These are phyloP conservation scores for Cryptocephalus primarius DNA, from an alignment of 2,888 invertebrate species.

Conservation along the genomic window DNA sequence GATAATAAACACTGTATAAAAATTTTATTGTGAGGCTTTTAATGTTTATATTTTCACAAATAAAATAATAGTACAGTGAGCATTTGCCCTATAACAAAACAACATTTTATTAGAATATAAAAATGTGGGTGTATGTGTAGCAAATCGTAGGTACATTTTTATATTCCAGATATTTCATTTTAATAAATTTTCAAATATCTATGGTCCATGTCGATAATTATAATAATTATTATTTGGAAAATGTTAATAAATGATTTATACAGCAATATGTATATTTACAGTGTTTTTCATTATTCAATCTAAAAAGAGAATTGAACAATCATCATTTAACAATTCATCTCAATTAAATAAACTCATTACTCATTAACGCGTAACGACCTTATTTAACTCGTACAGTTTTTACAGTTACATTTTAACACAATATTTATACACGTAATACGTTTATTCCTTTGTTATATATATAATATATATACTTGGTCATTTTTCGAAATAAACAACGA, in stretches of 20 bases:
- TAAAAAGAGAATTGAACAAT: constrained; percentile 4
- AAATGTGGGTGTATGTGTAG: neutral
- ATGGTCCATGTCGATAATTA: constrained; percentile 10
- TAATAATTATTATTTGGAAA: constrained; percentile 5
- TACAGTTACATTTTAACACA: constrained; percentile 10
- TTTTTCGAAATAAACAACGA: constrained; percentile 7
- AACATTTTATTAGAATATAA: constrained; percentile 8
- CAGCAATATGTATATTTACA: constrained; percentile 11
- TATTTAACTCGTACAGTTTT: constrained; percentile 3
- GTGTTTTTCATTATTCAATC: constrained; percentile 3
- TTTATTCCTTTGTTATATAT: constrained; percentile 7
- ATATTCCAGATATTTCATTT: constrained; percentile 2
- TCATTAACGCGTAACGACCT: constrained; percentile 1
- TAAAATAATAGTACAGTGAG: constrained; percentile 14
- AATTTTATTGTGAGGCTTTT: constrained; percentile 3
- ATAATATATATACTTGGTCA: constrained; percentile 9
- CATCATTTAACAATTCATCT: constrained; percentile 8
- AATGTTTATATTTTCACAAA: constrained; percentile 18
- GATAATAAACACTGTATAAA: too few species aligned
- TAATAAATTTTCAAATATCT: constrained; percentile 7
- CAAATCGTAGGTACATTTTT: neutral
- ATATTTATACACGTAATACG: constrained; percentile 9
- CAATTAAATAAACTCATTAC: constrained; percentile 8
- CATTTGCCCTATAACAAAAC: constrained; percentile 14
- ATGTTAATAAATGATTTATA: constrained; percentile 8